Evolutionary conservation across 2,888 invertebrate genomes (phyloP).

Genomic region (Melanophora roralis): DNA sequence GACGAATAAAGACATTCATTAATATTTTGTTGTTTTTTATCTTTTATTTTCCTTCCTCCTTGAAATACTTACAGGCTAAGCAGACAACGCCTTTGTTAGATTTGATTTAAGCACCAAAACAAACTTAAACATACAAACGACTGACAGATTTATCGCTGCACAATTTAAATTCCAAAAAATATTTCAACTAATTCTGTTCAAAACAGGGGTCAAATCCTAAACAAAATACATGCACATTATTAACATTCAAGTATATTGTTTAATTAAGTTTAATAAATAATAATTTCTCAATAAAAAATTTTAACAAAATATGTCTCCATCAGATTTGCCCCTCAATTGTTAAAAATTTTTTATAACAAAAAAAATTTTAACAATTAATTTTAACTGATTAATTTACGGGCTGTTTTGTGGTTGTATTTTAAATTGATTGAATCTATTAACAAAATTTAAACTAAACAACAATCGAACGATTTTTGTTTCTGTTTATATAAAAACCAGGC

Average conservation of each 20-base stretch:
- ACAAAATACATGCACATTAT: background rate
- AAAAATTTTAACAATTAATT: too few relatives aligned
- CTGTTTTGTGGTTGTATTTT: background rate
- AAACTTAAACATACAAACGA: background rate
- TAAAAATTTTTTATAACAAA: too few relatives aligned
- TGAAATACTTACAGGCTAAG: conserved; percentile 32
- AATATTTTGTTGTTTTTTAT: background rate
- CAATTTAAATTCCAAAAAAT: conserved; percentile 34
- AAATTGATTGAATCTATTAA: conserved; percentile 42
- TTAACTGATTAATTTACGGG: background rate
- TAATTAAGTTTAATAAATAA: background rate
- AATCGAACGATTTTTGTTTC: too few relatives aligned
- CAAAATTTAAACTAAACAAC: too few relatives aligned
- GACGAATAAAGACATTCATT: conserved; percentile 60
- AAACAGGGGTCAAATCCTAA: background rate
- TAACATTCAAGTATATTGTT: background rate
- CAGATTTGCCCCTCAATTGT: background rate
- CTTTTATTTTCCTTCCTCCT: conserved; percentile 5
- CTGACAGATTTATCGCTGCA: conserved; percentile 43
- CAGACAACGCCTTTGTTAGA: conserved; percentile 55
- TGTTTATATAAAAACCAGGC: conserved; percentile 24
- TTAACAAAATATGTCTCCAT: too few relatives aligned
- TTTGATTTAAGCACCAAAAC: conserved; percentile 44
- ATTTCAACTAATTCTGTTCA: background rate
- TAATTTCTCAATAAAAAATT: background rate